A percentile compares a stretch with the other conserved stretches of the same genome.
Conservation (phyloP, 1,140 invertebrate genomes). For the Leptinotarsa defecta region DNA sequence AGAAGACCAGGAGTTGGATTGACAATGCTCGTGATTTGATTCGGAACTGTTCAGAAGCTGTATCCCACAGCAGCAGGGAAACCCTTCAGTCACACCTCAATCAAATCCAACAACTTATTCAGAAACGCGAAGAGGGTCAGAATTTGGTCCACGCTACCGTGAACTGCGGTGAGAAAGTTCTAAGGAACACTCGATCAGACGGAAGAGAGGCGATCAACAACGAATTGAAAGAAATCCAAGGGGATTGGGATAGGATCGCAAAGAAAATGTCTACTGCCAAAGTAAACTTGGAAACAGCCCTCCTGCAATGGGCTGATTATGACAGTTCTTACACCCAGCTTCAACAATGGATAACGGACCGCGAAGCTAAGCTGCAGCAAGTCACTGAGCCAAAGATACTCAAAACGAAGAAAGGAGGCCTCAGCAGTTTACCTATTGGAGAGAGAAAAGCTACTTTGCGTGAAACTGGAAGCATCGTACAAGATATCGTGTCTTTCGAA, state of each 20-base stretch:
- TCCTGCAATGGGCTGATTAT: conserved; percentile 95
- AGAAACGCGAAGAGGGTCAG: conserved; percentile 88
- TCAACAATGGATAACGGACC: conserved; percentile 93
- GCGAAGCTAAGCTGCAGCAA: conserved; percentile 92
- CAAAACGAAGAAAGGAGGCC: conserved; percentile 74
- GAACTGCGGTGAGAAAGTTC: conserved; percentile 90
- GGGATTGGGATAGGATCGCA: conserved; percentile 89
- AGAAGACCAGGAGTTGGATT: conserved; percentile 86
- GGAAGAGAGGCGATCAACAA: conserved; percentile 86
- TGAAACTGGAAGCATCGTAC: conserved; percentile 90
- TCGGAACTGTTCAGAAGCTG: conserved; percentile 76
- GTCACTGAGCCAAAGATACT: conserved; percentile 85
- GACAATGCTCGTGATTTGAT: conserved; percentile 84
- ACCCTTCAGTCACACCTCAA: conserved; percentile 80
- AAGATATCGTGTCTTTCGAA: conserved; percentile 92
- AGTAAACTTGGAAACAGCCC: conserved; percentile 87
- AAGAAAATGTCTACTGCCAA: conserved; percentile 92
- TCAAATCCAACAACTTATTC: conserved; percentile 80
- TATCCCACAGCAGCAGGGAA: conserved; percentile 81
- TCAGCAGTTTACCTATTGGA: conserved; percentile 78
- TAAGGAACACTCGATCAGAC: conserved; percentile 84
- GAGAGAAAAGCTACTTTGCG: conserved; percentile 87
- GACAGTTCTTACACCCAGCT: conserved; percentile 88
- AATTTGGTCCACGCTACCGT: conserved; percentile 86
- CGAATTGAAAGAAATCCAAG: conserved; percentile 88